Evolutionary conservation across 2,888 invertebrate species (phyloP), one percentile per base, ranked within the genome.

Genomic region (Amiota minor): DNA sequence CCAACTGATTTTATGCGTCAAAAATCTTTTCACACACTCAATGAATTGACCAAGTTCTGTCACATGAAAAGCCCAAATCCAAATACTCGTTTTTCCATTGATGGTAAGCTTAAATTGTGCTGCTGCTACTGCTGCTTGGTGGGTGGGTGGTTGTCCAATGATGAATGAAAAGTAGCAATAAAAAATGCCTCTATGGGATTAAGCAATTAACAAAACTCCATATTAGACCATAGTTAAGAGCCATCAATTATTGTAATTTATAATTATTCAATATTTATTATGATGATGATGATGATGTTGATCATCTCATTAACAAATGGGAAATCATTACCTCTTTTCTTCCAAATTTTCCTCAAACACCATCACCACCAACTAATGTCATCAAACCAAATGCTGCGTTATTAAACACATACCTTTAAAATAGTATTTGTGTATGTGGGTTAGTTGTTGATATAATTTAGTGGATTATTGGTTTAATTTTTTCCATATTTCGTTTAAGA

Each of bases 21-120:
- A 80, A 89, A 89, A 83, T 89, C 89, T 72, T 89, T 89, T 86
- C 86, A 89, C 80, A 89, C 89, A 72, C 82, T 89, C 73, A 86
- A 87, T 76, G 89, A 89, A 80, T 82, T 88, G 75, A 81, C 81
- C 78, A 86, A 83, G 75, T 83, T 88, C 78, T 88, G 88, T 76
- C 88, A 87, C 73, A 76, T 83, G 69, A 85, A 80, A 81, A 79
- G 74, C 75, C 67, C 69, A 61, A 79, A 75, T 75, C 67, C 69
- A 61, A 75, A 76, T 71, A 47, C 72, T 68, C 78, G 79, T 74
- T n/a, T 80, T 79, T 79, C 80, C 73, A 78, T 79, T 55, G 82
- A 88, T 82, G 88, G 88, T 88, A 88, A 87, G 88, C 78, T 35
- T 35, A 35, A 35, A 8, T 35, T 35, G 35, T 35, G 35, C 6